Conservation (phyloP, 1,140 invertebrate species). For the Lineus longissimus region DNA sequence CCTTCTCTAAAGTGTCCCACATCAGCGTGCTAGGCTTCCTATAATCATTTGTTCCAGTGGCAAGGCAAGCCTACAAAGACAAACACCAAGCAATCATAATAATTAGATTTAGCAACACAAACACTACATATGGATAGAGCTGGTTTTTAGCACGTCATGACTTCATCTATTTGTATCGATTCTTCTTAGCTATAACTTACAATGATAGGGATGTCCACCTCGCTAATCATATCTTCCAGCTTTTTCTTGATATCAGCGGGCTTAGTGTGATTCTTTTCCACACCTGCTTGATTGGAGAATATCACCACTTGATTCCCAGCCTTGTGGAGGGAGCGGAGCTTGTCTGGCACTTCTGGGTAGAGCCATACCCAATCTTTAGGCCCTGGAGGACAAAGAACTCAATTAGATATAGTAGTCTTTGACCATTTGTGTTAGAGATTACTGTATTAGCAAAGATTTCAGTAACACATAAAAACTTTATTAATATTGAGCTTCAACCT, state of each 20-base stretch:
- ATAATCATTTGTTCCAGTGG: slow-evolving; percentile 45
- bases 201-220: slow-evolving; percentile 37
- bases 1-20: slow-evolving; percentile 43
- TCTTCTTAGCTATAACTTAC: too few species aligned
- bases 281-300: slow-evolving; percentile 49
- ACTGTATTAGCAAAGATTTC: not conserved
- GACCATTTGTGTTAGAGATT: not conserved
- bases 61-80: slow-evolving; percentile 35
- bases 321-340: slow-evolving; percentile 33
- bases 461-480: not conserved
- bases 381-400: slow-evolving; percentile 19
- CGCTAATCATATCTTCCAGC: slow-evolving; percentile 41
- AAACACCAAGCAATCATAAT: not conserved
- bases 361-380: slow-evolving; percentile 46
- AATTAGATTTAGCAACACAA: not conserved
- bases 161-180: too few species aligned
- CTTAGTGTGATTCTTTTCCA: slow-evolving; percentile 47
- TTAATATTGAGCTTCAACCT: too few species aligned
- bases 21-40: slow-evolving; percentile 46
- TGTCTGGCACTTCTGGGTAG: slow-evolving; percentile 38
- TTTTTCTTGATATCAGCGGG: slow-evolving; percentile 41
- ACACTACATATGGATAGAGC: too few species aligned
- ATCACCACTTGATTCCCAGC: slow-evolving; percentile 44
- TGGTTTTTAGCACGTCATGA: too few species aligned
- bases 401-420: not conserved